These are phyloP conservation scores for Toxostoma redivivum DNA, from an alignment of 2,113 vertebrate genomes.

Conservation along the genomic window DNA sequence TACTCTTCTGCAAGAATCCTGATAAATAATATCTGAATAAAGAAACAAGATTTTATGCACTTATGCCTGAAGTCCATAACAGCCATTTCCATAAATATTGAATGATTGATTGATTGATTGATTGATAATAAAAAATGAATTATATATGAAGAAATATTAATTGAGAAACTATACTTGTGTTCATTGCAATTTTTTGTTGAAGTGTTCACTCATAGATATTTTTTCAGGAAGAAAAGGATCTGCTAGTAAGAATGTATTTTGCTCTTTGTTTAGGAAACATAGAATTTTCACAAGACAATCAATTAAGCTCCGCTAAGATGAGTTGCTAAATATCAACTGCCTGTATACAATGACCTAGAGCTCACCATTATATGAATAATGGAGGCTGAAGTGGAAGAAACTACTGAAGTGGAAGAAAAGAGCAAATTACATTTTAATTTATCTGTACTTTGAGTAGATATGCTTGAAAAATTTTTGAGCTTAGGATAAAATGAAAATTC, in stretches of 20 bases:
- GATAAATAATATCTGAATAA: neutral
- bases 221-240: neutral
- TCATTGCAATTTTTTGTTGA: neutral
- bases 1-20: neutral
- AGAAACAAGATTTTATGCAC: neutral
- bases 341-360: constrained; percentile 10
- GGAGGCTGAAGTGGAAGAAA: constrained; percentile 17
- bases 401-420: constrained; percentile 35
- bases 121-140: neutral
- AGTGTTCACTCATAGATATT: neutral
- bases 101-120: too few relatives aligned
- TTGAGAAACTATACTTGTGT: neutral
- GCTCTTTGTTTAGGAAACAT: neutral
- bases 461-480: constrained; percentile 18
- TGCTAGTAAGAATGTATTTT: neutral
- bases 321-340: neutral
- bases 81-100: neutral
- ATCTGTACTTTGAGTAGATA: constrained; percentile 25
- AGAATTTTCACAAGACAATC: neutral
- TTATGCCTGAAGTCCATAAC: neutral
- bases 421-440: constrained; percentile 50
- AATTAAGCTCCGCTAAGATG: constrained; percentile 4
- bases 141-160: neutral
- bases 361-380: constrained; percentile 4
- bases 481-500: constrained; percentile 41